Base-by-base conservation (phyloP, 2,797 vertebrate species). In the Acanthurus leucopareius region DNA sequence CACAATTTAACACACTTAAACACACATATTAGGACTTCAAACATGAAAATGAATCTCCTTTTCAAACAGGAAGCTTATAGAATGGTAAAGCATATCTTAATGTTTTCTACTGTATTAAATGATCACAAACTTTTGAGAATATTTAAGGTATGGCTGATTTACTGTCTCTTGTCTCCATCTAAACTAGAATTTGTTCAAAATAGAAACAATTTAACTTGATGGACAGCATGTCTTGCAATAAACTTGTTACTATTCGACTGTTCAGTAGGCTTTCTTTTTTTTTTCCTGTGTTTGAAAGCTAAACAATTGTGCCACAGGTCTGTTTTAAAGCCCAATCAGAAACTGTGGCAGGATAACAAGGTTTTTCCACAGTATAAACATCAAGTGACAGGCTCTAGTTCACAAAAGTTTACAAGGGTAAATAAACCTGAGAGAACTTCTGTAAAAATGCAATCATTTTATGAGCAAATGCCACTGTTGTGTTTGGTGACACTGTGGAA, bases 111-210 rank as follows among this genome's bases (percentile, higher is more conserved):
- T 2, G 1, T 7, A 19, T 19, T 19, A 19, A 49, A 49, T 49
- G 19, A 49, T 10, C 19, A n/a, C 7, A 69, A 69, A 28, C 28
- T 10, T 59, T 58, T 17, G 32, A 47, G 40, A 10, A 3, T 10
- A 10, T 28, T 61, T 63, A 22, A 49, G 19, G 52, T 20, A 58
- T 69, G 62, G 19, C 35, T 16, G 14, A 59, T 19, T 74, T 17
- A 38, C 48, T 49, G 7, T 66, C 3, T 71, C 16, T 42, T n/a
- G 11, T 58, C 25, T 32, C 40, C 2, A 44, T 45, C 28, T 25
- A 45, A 32, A 1, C 20, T 15, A 58, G 40, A 59, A 16, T 17
- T 58, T 42, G 47, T 44, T 54, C 22, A 45, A 25, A 25, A 25
- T 25, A 25, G 25, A 25, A 25, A 25, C 25, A 25, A 3, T 25